phyloP scores from a whole-genome alignment of 1,140 invertebrate genomes.

The Tetragonula clypearis region DNA sequence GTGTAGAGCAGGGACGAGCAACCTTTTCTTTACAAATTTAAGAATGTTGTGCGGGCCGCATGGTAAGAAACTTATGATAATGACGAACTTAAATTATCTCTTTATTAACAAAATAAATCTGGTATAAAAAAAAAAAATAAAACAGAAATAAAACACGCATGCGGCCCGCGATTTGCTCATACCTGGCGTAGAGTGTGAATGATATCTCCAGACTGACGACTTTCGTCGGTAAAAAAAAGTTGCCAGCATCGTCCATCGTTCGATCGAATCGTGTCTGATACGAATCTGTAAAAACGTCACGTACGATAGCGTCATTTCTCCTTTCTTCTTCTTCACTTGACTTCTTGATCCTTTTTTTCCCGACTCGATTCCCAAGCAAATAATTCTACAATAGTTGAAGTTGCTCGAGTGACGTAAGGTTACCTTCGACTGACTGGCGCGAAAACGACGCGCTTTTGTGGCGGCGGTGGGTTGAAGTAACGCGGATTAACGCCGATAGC shows the following conservation, averaged over 20 bases:
- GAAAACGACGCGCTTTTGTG: background rate
- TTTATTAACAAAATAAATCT: too few relatives aligned
- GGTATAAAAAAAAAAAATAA: too few relatives aligned
- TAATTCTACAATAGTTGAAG: conserved; percentile 13
- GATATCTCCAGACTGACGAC: too few relatives aligned
- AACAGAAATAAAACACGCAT: too few relatives aligned
- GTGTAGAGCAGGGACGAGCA: background rate
- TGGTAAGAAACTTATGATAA: too few relatives aligned
- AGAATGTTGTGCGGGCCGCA: too few relatives aligned
- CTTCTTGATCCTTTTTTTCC: too few relatives aligned
- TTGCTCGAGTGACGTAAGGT: background rate
- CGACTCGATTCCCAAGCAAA: background rate
- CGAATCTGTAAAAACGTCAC: background rate
- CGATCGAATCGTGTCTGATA: background rate
- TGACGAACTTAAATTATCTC: too few relatives aligned
- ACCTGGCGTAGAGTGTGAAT: background rate
- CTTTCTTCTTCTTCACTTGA: background rate
- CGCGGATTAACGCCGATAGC: background rate
- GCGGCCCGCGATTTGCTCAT: too few relatives aligned
- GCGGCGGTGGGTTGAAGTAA: background rate
- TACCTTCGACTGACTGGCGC: conserved; percentile 1
- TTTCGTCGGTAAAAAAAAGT: background rate
- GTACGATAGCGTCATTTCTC: conserved; percentile 12
- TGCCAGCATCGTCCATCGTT: background rate
- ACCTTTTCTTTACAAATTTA: too few relatives aligned